These are phyloP conservation scores for Zaprionus gabonicus DNA, from an alignment of 1,140 invertebrate genomes.

Conservation along the genomic window DNA sequence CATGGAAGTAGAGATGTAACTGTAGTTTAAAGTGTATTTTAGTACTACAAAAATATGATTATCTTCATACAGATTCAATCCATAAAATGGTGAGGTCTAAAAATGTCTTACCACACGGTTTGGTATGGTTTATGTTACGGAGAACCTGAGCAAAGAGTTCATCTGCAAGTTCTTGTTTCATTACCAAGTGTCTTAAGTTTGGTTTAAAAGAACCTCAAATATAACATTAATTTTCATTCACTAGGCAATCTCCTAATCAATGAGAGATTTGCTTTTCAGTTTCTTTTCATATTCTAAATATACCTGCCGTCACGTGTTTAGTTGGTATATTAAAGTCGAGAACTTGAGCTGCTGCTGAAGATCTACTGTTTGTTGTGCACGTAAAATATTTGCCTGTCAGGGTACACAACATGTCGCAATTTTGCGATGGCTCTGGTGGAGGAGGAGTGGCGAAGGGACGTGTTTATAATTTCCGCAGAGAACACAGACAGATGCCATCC, in stretches of 20 bases:
- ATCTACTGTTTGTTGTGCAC: slow-evolving; percentile 53
- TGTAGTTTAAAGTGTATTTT: no score
- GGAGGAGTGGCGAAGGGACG: slow-evolving; percentile 26
- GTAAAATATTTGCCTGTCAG: slow-evolving; percentile 81
- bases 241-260: not conserved
- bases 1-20: no score
- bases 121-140: no score
- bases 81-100: no score
- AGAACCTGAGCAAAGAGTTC: no score
- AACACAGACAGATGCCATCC: slow-evolving; percentile 19
- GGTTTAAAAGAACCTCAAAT: no score
- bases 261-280: not conserved
- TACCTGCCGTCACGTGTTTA: slow-evolving; percentile 4
- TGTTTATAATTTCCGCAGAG: slow-evolving; percentile 66
- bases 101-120: no score
- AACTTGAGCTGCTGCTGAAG: slow-evolving; percentile 9
- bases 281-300: not conserved
- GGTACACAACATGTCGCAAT: slow-evolving; percentile 45
- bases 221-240: not conserved
- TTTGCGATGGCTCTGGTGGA: not conserved
- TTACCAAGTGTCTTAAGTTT: no score
- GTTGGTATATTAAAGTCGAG: slow-evolving; percentile 19
- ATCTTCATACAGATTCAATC: no score
- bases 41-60: no score
- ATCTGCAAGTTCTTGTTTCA: no score